Evolutionary conservation across 2,113 vertebrate genomes (phyloP), one percentile per base, ranked within the genome.

Genomic region (Monarcha castaneiventris): DNA sequence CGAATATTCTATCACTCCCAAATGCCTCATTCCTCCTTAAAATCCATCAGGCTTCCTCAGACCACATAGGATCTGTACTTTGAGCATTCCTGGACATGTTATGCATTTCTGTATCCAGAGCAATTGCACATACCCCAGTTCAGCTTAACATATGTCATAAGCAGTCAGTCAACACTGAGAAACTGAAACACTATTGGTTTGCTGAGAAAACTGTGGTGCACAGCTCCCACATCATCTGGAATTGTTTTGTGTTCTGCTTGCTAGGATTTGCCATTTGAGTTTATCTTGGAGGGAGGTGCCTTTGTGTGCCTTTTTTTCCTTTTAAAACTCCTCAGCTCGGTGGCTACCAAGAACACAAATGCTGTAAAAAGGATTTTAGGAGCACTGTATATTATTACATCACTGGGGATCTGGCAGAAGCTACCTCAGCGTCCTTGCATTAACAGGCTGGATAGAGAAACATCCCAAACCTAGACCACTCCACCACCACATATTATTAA

Each of bases 401-500:
- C 84, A 52, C 87, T 3, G 17, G 44, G n/a, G 25, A 75, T 43
- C 69, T 82, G 73, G 73, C 35, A n/a, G 72, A 67, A 21, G 48
- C 78, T 63, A n/a, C 33, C n/a, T 84, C 73, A 19, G 33, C 48
- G 17, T 55, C 77, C 54, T 86, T 25, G 11, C 52, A 26, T 43
- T 74, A 59, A 59, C 7, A 26, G 74, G 72, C 77, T 23, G 58
- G 32, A 44, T 44, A 46, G 73, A 73, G 61, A 75, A 87, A 75
- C 73, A 62, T 56, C 59, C 43, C 30, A 4, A 71, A 39, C 58
- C 13, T 30, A 87, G 76, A 88, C 73, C 94, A 79, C 76, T 89
- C 89, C 75, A 86, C 90, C 83, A 48, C 25, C 86, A 87, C 49
- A 51, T 68, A 90, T 68, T 94, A 89, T 95, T 85, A 84, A 91